phyloP scores from a whole-genome alignment of 2,113 vertebrate genomes.

The rat (Rattus norvegicus) region GRCr8 NC_086025.1:42294501-42295000 shows the following conservation, averaged over 20 bases:
- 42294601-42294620: neutral
- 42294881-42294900: neutral
- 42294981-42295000: neutral
- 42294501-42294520: neutral
- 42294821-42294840: neutral
- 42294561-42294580: neutral
- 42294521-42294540: neutral
- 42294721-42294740: neutral
- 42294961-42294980: neutral
- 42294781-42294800: neutral
- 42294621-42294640: neutral
- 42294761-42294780: neutral
- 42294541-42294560: neutral
- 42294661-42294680: neutral
- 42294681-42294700: neutral
- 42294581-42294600: neutral
- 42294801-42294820: conserved; percentile 12
- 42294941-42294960: neutral
- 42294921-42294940: neutral
- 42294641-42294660: neutral
- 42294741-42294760: neutral
- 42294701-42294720: neutral
- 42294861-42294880: neutral
- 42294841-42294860: neutral
- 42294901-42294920: neutral